These are phyloP conservation scores for Thereva nobilitata DNA, from an alignment of 2,888 invertebrate genomes.

Conservation along the genomic window DNA sequence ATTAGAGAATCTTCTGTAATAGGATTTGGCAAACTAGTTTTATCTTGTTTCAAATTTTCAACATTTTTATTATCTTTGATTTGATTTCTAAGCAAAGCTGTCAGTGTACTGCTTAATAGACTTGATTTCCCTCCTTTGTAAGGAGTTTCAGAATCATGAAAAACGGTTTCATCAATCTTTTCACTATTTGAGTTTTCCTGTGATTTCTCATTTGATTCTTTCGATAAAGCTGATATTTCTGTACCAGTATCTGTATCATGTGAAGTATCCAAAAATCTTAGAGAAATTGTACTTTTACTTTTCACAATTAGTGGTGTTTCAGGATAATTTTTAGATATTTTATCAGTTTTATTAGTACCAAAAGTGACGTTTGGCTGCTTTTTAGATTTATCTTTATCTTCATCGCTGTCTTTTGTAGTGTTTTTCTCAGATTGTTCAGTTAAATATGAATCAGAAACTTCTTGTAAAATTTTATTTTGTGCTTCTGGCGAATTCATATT, in stretches of 20 bases:
- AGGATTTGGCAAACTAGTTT: neutral
- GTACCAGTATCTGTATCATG: slow-evolving; percentile 19
- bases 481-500: too few species aligned
- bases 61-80: neutral
- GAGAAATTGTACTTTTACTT: slow-evolving; percentile 41
- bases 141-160: slow-evolving; percentile 24
- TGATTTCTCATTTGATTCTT: neutral
- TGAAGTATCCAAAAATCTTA: slow-evolving; percentile 1
- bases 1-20: too few species aligned
- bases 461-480: too few species aligned
- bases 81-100: neutral
- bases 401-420: neutral
- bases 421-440: neutral
- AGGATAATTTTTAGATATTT: slow-evolving; percentile 46
- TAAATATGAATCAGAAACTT: too few species aligned
- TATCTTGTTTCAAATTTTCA: neutral
- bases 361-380: slow-evolving; percentile 46
- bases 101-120: slow-evolving; percentile 39
- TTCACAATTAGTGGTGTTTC: slow-evolving; percentile 48
- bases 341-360: slow-evolving; percentile 38
- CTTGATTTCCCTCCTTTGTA: slow-evolving; percentile 9
- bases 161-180: slow-evolving; percentile 4
- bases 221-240: slow-evolving; percentile 7
- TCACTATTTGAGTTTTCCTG: slow-evolving; percentile 13
- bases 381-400: slow-evolving; percentile 13